Percentiles rank a stretch among this genome's conserved stretches.
Evolutionary conservation across 2,888 invertebrate genomes (phyloP).

Genomic region (Standfussiana lucernea): DNA sequence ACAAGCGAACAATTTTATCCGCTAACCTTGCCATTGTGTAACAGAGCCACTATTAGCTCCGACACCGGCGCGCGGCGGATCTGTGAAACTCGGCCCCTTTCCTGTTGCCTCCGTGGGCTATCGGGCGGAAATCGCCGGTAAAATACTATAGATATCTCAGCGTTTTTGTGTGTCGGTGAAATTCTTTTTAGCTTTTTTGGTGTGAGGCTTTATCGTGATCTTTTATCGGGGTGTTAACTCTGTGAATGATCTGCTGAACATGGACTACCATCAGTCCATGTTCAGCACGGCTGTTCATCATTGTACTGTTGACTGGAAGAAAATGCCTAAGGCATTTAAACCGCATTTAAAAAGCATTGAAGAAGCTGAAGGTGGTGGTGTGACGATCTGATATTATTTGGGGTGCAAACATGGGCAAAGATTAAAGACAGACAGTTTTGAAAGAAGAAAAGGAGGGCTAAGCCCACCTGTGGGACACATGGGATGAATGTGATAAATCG

Average conservation of each 20-base stretch:
- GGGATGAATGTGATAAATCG: not conserved
- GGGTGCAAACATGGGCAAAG: not conserved
- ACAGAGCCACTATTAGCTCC: conserved; percentile 28
- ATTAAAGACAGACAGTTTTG: not conserved
- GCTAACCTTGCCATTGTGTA: conserved; percentile 33
- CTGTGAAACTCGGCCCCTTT: conserved; percentile 30
- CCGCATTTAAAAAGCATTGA: not conserved
- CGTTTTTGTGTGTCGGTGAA: conserved; percentile 3
- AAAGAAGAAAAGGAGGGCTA: not conserved
- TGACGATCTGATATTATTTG: not conserved
- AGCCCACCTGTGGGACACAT: not conserved
- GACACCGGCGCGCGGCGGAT: conserved; percentile 25
- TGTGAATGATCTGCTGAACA: conserved; percentile 24
- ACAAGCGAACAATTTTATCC: conserved; percentile 20
- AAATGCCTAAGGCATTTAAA: not conserved
- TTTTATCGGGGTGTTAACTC: conserved; percentile 8
- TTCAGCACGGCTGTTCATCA: not conserved
- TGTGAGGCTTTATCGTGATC: conserved; percentile 16
- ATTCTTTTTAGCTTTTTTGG: conserved; percentile 10
- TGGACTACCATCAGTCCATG: too few relatives aligned
- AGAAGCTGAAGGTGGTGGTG: not conserved
- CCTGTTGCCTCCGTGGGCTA: conserved; percentile 23
- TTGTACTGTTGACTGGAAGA: not conserved
- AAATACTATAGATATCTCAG: conserved; percentile 12
- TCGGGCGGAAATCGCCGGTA: conserved; percentile 31